phyloP scores from a whole-genome alignment of 2,797 vertebrate genomes.

The Ciconia nigra region DNA sequence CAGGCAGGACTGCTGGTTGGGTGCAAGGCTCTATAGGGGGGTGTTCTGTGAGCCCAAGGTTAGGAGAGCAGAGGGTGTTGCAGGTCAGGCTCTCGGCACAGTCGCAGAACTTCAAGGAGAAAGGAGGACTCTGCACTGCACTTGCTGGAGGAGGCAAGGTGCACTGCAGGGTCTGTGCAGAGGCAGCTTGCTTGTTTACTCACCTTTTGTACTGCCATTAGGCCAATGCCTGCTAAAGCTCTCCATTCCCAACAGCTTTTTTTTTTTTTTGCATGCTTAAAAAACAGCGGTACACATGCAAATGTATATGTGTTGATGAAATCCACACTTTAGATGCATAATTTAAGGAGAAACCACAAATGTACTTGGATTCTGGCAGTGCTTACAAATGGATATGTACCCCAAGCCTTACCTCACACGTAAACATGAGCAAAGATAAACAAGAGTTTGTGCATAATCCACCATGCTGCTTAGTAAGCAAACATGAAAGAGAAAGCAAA shows the following conservation, averaged over 20 bases:
- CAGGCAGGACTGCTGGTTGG: neutral
- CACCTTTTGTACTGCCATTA: neutral
- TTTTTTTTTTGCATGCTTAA: neutral
- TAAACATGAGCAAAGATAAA: rapidly evolving
- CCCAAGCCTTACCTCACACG: neutral
- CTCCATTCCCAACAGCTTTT: neutral
- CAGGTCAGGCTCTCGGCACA: neutral
- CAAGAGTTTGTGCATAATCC: neutral
- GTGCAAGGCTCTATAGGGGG: neutral
- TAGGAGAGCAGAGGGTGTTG: neutral
- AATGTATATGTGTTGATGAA: neutral
- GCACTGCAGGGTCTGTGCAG: neutral
- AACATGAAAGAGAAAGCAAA: neutral
- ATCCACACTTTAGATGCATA: neutral
- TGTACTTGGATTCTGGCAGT: neutral
- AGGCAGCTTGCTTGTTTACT: neutral
- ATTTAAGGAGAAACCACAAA: neutral
- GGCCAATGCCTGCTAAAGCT: neutral
- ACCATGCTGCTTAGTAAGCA: neutral
- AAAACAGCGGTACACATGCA: neutral
- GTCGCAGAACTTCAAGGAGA: neutral
- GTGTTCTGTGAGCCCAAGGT: neutral
- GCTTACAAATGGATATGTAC: neutral
- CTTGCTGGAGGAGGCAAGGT: neutral
- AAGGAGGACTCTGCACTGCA: neutral